A percentile compares a stretch with the other conserved stretches of the same genome.
These are phyloP conservation scores for Chrysocyon brachyurus DNA, from an alignment of 2,797 vertebrate genomes.

Conservation along the genomic window DNA sequence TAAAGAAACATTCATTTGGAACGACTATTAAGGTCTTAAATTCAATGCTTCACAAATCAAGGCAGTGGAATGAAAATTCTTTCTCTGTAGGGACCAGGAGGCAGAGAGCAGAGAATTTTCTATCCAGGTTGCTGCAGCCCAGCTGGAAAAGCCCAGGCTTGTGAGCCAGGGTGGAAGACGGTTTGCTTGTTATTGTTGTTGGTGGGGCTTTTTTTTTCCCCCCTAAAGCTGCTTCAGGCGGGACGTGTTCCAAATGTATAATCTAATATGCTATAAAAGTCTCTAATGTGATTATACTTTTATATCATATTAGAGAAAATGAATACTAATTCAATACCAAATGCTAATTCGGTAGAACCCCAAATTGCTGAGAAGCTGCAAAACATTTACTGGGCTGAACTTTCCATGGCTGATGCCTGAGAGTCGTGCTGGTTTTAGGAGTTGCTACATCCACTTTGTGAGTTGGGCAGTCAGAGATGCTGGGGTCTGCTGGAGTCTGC, in stretches of 20 bases:
- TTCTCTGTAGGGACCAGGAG: constrained; percentile 66
- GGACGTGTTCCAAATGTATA: constrained; percentile 75
- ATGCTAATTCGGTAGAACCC: constrained; percentile 89
- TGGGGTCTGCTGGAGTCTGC: neutral
- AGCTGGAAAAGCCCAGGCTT: constrained; percentile 40
- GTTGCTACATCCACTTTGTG: neutral
- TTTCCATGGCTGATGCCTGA: neutral
- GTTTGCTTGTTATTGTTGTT: constrained; percentile 10
- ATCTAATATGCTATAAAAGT: constrained; percentile 89
- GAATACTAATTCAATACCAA: constrained; percentile 90
- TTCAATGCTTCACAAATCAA: constrained; percentile 73
- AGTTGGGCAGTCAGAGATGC: neutral
- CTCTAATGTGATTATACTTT: constrained; percentile 89
- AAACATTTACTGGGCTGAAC: constrained; percentile 81
- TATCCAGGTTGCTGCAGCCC: constrained; percentile 43
- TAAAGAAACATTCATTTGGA: constrained; percentile 79
- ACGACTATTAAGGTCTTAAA: constrained; percentile 79
- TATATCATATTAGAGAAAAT: constrained; percentile 90
- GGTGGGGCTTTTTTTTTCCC: neutral
- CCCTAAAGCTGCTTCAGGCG: constrained; percentile 65
- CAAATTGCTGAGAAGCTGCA: constrained; percentile 88
- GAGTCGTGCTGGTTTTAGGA: neutral
- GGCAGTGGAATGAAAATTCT: constrained; percentile 67
- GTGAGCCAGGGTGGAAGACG: neutral
- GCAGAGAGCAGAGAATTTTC: constrained; percentile 50